Conservation (phyloP, 1,140 invertebrate species). For the Hycleus phaleratus region DNA sequence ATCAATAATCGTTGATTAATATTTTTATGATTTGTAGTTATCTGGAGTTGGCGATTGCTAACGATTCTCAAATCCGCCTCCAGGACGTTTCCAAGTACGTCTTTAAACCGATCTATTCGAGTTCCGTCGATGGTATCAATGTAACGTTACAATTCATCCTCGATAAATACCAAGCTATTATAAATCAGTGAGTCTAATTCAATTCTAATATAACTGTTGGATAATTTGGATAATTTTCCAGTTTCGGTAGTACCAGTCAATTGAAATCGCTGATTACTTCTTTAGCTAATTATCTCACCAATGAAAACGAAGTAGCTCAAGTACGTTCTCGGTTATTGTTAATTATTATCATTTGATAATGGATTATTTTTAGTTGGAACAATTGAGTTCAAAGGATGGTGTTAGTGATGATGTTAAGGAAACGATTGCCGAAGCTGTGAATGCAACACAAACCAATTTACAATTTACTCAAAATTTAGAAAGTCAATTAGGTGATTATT, state of each 20-base stretch:
- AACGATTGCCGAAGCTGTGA: not conserved
- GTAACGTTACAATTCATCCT: too few species aligned
- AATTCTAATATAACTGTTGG: too few species aligned
- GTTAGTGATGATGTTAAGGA: constrained; percentile 1
- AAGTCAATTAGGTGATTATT: too few species aligned
- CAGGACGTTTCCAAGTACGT: constrained; percentile 5
- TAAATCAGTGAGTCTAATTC: too few species aligned
- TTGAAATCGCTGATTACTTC: constrained; percentile 8
- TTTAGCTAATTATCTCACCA: constrained; percentile 9
- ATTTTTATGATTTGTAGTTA: not conserved
- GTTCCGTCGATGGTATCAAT: too few species aligned
- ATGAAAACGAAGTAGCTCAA: constrained; percentile 6
- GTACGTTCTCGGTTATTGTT: not conserved
- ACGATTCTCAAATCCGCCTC: constrained; percentile 1
- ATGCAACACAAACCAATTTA: not conserved
- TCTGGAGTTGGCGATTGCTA: not conserved
- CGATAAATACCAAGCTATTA: too few species aligned
- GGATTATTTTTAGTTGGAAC: not conserved
- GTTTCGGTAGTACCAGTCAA: constrained; percentile 6
- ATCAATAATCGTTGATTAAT: constrained; percentile 26
- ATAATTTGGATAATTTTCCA: constrained; percentile 38
- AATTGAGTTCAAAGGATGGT: not conserved
- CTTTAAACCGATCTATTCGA: not conserved
- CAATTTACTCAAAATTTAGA: too few species aligned
- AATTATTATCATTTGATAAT: not conserved